Conservation (phyloP, 2,888 invertebrate species). For the Volucella zonaria region DNA sequence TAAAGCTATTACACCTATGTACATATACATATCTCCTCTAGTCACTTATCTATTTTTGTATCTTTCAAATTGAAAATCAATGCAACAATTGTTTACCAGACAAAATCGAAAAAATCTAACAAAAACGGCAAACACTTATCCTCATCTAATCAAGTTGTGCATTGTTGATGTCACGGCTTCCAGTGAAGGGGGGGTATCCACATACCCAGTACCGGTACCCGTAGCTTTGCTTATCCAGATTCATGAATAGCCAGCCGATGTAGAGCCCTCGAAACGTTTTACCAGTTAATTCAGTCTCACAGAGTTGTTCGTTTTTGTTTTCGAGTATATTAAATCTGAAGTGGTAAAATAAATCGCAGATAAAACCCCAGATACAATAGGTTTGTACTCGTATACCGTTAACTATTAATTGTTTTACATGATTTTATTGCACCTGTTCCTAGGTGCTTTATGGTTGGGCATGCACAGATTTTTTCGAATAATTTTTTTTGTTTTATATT, state of each 20-base stretch:
- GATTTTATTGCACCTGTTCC: constrained; percentile 29
- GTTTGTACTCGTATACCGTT: constrained; percentile 4
- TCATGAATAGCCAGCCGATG: no score
- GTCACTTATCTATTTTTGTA: constrained; percentile 22
- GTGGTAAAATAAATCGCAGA: constrained; percentile 62
- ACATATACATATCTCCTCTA: background rate
- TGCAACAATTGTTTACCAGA: constrained; percentile 8
- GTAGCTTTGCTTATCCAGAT: no score
- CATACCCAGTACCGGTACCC: no score
- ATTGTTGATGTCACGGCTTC: no score
- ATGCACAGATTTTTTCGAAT: background rate
- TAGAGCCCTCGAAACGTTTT: constrained; percentile 42
- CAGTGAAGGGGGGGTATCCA: no score
- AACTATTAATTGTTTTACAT: constrained; percentile 37
- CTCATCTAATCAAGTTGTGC: no score
- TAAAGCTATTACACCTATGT: no score
- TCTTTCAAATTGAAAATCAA: constrained; percentile 37
- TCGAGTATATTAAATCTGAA: constrained; percentile 61
- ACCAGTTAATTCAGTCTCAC: constrained; percentile 38
- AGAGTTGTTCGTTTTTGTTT: constrained; percentile 26
- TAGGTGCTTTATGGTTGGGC: constrained; percentile 14
- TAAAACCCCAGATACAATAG: constrained; percentile 39
- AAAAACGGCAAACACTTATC: no score
- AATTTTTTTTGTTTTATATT: constrained; percentile 13
- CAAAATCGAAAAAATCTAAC: no score